phyloP scores from a whole-genome alignment of 2,797 vertebrate species.

The Catostomus latipinnis region DNA sequence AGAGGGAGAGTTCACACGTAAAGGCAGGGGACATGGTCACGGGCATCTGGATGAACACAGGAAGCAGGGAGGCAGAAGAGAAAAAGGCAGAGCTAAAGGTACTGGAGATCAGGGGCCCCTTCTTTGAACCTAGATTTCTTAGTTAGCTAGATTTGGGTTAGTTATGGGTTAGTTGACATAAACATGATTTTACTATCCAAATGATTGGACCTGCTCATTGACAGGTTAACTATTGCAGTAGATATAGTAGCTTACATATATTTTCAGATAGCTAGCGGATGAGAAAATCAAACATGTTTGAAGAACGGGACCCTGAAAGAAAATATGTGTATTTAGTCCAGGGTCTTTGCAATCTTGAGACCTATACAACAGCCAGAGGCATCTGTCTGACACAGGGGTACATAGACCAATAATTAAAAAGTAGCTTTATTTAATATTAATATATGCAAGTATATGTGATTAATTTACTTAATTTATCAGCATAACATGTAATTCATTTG shows the following conservation, averaged over 20 bases:
- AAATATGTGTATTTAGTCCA: neutral
- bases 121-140: neutral
- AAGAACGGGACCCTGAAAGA: neutral
- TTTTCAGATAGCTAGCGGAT: neutral
- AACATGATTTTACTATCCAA: neutral
- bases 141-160: no score
- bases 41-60: slow-evolving; percentile 72
- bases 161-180: no score
- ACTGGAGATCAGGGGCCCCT: slow-evolving; percentile 22
- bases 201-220: neutral
- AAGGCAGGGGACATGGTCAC: slow-evolving; percentile 75
- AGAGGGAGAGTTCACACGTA: slow-evolving; percentile 73
- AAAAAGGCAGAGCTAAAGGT: slow-evolving; percentile 87
- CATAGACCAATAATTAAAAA: no score
- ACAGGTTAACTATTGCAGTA: slow-evolving; percentile 2
- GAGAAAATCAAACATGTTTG: neutral
- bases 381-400: no score
- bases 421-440: no score
- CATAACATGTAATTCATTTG: no score
- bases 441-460: no score
- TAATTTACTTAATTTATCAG: no score
- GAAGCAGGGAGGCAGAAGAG: slow-evolving; percentile 80
- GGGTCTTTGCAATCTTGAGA: no score
- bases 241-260: neutral
- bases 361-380: no score